Evolutionary conservation across 2,113 vertebrate genomes (phyloP), one percentile per base, ranked within the genome.

Genomic region (Nothocercus nigrocapillus): DNA sequence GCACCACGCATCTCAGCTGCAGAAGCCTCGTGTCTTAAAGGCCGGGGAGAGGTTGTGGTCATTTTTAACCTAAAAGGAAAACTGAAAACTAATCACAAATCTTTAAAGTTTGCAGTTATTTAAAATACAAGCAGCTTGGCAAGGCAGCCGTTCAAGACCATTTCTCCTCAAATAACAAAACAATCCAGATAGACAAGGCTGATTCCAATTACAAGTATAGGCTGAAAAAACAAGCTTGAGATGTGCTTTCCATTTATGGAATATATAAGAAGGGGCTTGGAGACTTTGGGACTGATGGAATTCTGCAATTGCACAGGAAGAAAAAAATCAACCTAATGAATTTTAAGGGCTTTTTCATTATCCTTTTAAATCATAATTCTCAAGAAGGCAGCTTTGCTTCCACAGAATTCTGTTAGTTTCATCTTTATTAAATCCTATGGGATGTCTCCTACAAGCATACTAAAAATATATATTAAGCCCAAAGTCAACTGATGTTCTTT

Each of bases 381-480:
- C 22, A 49, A 78, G 63, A 83, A 74, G 27, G 73, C 2, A 1
- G 19, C 16, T 51, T 93, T 80, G 18, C 45, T 92, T 92, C 83
- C 76, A 92, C 45, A 70, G 49, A 90, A 84, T 83, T 90, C 80
- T 76, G 36, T 56, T 93, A 34, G 56, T 70, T 93, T 90, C 73
- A 63, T 88, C 88, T 95, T 93, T 87, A 84, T 95, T 95, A 91
- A 93, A 86, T 89, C 77, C 0, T 0, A 63, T 84, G 47, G 47
- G 62, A 82, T 68, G 82, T 74, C 88, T 96, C 93, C 93, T 91
- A 72, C 61, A 88, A 42, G 91, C 53, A 69, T 3, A 94, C 47
- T 92, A 68, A 77, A 83, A 73, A 69, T 27, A 58, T 9, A 64
- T 22, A 94, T 87, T 66, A 92, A 86, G 54, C 61, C 53, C 11